Evolutionary conservation across 2,113 vertebrate species (phyloP).

Genomic region (Amblyornis subalaris): DNA sequence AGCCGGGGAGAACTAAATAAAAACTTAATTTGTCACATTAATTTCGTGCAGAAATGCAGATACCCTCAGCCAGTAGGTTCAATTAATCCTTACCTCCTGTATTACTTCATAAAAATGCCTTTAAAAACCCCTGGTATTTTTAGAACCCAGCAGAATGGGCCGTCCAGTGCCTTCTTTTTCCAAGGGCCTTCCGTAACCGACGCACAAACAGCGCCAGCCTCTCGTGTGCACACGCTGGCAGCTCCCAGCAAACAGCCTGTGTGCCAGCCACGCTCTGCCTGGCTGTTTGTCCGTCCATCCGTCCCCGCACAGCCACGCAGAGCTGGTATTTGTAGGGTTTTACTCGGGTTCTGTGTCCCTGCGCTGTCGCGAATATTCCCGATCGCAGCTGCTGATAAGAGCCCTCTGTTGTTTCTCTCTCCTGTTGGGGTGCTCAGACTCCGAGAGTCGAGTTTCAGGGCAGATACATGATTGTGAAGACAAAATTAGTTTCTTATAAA

Average conservation of each 20-base stretch:
- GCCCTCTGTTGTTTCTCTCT: neutral
- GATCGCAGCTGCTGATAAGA: neutral
- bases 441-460: neutral
- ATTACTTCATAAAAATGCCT: slow-evolving; percentile 21
- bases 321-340: neutral
- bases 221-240: neutral
- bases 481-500: slow-evolving; percentile 60
- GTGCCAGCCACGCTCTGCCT: neutral
- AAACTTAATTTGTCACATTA: slow-evolving; percentile 67
- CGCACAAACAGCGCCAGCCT: neutral
- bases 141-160: neutral
- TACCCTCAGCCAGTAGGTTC: slow-evolving; percentile 32
- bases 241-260: neutral
- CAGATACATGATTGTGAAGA: neutral
- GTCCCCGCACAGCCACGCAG: neutral
- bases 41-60: slow-evolving; percentile 58
- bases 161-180: neutral
- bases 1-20: slow-evolving; percentile 58
- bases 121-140: slow-evolving; percentile 23
- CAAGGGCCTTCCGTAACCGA: neutral
- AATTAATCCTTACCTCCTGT: slow-evolving; percentile 49
- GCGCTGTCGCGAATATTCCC: neutral
- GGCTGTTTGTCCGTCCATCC: neutral
- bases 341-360: neutral
- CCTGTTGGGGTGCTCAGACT: neutral